phyloP scores from a whole-genome alignment of 2,113 vertebrate genomes.

The Rhinoderma darwinii region DNA sequence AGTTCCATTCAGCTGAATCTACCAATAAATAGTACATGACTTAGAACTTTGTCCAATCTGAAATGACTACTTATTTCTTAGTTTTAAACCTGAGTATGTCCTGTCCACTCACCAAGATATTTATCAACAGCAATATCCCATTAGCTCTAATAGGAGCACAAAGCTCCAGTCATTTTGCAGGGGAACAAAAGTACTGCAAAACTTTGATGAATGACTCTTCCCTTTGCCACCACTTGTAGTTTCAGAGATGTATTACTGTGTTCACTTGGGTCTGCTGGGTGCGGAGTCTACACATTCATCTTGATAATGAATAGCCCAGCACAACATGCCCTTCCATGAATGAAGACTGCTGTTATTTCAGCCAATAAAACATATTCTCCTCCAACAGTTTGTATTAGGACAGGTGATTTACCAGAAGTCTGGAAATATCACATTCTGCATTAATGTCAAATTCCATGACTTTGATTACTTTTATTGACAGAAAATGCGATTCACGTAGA shows the following conservation, averaged over 20 bases:
- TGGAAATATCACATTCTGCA: not conserved
- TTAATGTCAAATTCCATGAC: not conserved
- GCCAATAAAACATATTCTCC: constrained; percentile 27
- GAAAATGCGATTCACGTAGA: not conserved
- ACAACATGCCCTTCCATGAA: constrained; percentile 13
- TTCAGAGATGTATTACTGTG: constrained; percentile 53
- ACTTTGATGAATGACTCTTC: constrained; percentile 51
- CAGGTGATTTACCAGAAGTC: not conserved
- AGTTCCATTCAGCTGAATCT: not conserved
- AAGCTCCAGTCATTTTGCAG: constrained; percentile 33
- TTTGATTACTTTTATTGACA: not conserved
- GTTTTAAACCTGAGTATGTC: not conserved
- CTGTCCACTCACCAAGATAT: constrained; percentile 16
- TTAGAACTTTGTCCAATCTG: not conserved
- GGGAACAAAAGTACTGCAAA: constrained; percentile 14
- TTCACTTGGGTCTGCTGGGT: constrained; percentile 52
- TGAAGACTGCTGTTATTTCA: constrained; percentile 15
- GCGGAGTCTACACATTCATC: constrained; percentile 48
- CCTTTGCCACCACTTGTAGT: constrained; percentile 48
- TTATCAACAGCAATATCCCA: constrained; percentile 44
- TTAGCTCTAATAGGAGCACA: constrained; percentile 36
- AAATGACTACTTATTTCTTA: not conserved
- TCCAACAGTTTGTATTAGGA: not conserved
- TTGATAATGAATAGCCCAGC: constrained; percentile 50
- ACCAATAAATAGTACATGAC: not conserved